phyloP scores from a whole-genome alignment of 2,797 vertebrate species.

The Poliocrania exsul region DNA sequence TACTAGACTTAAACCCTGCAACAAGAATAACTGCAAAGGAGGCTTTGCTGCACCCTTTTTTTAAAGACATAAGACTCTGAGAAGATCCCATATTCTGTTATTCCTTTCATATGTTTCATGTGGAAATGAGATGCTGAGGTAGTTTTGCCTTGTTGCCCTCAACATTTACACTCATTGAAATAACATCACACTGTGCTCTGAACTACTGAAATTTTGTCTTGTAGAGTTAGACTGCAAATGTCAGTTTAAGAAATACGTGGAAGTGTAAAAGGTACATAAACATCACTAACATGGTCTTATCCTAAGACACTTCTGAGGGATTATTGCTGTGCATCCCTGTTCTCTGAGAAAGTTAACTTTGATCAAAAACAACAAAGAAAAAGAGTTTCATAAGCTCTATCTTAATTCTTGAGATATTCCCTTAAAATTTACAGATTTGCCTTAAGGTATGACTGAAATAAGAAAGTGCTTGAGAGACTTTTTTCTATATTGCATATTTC shows the following conservation, averaged over 20 bases:
- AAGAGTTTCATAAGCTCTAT: not conserved
- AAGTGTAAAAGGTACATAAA: not conserved
- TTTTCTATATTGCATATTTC: not conserved
- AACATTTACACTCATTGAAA: not conserved
- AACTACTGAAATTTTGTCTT: slow-evolving; percentile 30
- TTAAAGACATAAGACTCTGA: slow-evolving; percentile 77
- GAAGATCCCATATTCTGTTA: not conserved
- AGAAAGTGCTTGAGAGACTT: not conserved
- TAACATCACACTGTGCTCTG: not conserved
- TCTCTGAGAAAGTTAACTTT: not conserved
- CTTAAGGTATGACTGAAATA: not conserved
- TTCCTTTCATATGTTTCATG: not conserved
- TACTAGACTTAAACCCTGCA: slow-evolving; percentile 92
- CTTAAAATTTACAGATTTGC: slow-evolving; percentile 16
- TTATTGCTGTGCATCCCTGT: not conserved
- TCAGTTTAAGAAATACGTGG: not conserved
- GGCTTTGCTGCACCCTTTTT: slow-evolving; percentile 89
- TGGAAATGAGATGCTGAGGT: not conserved
- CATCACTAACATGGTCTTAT: not conserved
- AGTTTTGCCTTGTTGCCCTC: not conserved
- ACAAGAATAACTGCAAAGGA: slow-evolving; percentile 89
- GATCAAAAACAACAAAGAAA: not conserved
- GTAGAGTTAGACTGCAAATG: not conserved
- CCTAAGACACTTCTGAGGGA: not conserved
- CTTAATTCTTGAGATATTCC: not conserved